phyloP scores from a whole-genome alignment of 1,140 invertebrate genomes.

The Sweltsa coloradensis region DNA sequence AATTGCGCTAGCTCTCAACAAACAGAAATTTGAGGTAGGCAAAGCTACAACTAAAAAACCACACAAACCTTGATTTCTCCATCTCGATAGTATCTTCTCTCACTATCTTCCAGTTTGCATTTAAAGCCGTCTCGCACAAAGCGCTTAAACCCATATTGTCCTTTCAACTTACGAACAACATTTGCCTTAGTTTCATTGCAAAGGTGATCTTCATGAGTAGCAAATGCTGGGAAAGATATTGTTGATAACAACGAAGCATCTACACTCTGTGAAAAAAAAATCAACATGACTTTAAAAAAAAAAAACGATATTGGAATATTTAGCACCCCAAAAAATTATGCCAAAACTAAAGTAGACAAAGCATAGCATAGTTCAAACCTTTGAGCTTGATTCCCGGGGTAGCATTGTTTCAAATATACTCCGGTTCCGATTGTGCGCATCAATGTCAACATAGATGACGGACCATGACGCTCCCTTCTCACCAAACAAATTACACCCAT shows the following conservation, averaged over 20 bases:
- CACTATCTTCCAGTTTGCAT: conserved; percentile 73
- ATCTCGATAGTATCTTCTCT: conserved; percentile 53
- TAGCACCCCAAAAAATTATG: background rate
- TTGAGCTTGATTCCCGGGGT: conserved; percentile 95
- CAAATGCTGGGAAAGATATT: conserved; percentile 95
- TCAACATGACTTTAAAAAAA: background rate
- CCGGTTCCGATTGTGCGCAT: conserved; percentile 97
- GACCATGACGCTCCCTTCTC: conserved; percentile 95
- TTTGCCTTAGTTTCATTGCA: conserved; percentile 81
- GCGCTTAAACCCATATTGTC: conserved; percentile 86
- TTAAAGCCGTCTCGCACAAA: conserved; percentile 94
- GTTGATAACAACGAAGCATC: conserved; percentile 83
- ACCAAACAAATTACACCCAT: conserved; percentile 97
- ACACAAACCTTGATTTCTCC: conserved; percentile 62
- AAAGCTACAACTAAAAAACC: too few relatives aligned
- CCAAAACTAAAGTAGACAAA: background rate
- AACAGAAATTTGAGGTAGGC: too few relatives aligned
- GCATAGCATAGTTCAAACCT: conserved; percentile 47
- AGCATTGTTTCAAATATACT: conserved; percentile 98
- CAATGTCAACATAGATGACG: conserved; percentile 98
- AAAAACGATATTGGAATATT: background rate
- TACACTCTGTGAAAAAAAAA: conserved; percentile 49
- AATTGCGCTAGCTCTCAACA: too few relatives aligned
- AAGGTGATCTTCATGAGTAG: conserved; percentile 85
- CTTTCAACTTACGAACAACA: conserved; percentile 72